Conservation (phyloP, 2,888 invertebrate species). For the Melinaea marsaeus region DNA sequence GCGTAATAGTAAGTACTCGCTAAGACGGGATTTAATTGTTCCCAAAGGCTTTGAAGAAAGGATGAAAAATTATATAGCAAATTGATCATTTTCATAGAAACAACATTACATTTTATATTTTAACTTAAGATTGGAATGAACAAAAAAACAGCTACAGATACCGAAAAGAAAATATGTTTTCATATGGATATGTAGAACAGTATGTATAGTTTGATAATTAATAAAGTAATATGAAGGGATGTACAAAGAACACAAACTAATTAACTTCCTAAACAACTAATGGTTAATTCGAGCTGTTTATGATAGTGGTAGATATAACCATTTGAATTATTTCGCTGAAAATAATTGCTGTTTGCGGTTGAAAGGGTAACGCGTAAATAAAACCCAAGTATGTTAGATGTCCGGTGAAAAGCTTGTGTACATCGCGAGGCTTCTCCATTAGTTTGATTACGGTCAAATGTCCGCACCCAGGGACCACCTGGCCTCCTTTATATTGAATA, state of each 20-base stretch:
- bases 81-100: no score
- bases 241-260: neutral
- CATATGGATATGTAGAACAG: no score
- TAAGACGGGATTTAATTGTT: no score
- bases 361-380: constrained; percentile 31
- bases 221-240: neutral
- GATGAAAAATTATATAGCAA: no score
- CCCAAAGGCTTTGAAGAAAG: no score
- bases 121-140: no score
- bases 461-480: constrained; percentile 50
- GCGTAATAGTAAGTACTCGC: no score
- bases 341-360: constrained; percentile 26
- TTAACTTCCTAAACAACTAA: neutral
- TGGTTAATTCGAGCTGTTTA: neutral
- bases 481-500: constrained; percentile 28
- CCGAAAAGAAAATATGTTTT: no score
- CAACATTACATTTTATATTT: no score
- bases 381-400: constrained; percentile 43
- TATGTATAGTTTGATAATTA: no score
- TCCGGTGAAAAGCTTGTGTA: constrained; percentile 57
- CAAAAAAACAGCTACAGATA: no score
- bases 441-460: constrained; percentile 74
- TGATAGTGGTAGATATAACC: neutral
- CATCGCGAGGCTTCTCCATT: constrained; percentile 67
- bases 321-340: constrained; percentile 13